Evolutionary conservation across 2,888 invertebrate genomes (phyloP), one percentile per base, ranked within the genome.

Genomic region (Willowsia nigromaculata): DNA sequence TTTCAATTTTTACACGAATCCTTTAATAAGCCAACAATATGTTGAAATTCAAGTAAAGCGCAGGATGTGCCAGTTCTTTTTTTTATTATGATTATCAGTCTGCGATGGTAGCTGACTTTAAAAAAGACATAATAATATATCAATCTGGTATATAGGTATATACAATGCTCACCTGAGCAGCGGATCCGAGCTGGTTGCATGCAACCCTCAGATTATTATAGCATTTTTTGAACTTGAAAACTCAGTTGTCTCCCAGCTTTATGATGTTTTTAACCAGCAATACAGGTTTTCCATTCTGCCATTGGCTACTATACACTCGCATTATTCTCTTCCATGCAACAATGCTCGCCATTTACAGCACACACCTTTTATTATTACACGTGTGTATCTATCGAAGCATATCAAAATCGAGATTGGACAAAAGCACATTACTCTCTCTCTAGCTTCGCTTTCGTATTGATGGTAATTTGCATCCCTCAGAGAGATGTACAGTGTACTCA

Each of bases 341-440:
- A 76, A 76, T 76, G 76, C 47, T 25, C 76, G 15, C 11, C 50
- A n/a, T n/a, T 27, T 76, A 50, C 76, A 76, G 27, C 27, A 30
- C 47, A 68, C 68, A 68, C 68, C 65, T 47, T 80, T 40, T 53
- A 65, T 68, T 68, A 59, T 59, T 80, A 59, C 80, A 80, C 80
- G 80, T 80, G 80, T 80, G 40, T 80, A 25, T 22, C 59, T 80
- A 59, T 59, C 80, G 59, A 80, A 80, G 80, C 76, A 50, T 50
- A 47, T 76, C 76, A 50, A 50, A n/a, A 27, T 40, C 25, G 40
- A 27, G 33, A 76, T 30, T 50, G 76, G 50, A 50, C 76, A 76
- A 76, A 27, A 22, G 9, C 5, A 11, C 18, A 71, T 50, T 76
- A n/a, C 27, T 68, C 18, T 7, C 18, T 13, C 56, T 30, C 33